phyloP scores from a whole-genome alignment of 2,113 vertebrate species.

The Psephotus haematonotus region DNA sequence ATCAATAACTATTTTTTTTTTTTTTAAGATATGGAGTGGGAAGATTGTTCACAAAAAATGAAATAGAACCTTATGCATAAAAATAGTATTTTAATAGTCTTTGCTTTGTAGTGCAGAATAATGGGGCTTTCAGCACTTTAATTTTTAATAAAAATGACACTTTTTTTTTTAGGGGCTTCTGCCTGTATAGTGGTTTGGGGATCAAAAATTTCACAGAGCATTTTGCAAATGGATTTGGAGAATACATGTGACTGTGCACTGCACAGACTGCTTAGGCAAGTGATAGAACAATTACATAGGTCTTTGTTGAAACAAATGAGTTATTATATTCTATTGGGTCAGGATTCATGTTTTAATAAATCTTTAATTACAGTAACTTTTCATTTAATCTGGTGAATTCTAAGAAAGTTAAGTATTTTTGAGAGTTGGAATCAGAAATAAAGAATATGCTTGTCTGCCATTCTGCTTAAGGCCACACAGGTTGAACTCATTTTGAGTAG shows the following conservation, averaged over 20 bases:
- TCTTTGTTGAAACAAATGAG: slow-evolving; percentile 47
- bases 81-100: neutral
- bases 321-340: slow-evolving; percentile 25
- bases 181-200: neutral
- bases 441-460: slow-evolving; percentile 26
- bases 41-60: neutral
- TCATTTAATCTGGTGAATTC: slow-evolving; percentile 44
- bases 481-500: slow-evolving; percentile 23
- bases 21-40: neutral
- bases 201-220: neutral
- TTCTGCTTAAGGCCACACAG: slow-evolving; percentile 60
- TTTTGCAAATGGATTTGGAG: slow-evolving; percentile 13
- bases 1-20: slow-evolving; percentile 27
- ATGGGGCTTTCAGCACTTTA: neutral
- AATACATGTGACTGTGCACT: neutral
- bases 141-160: slow-evolving; percentile 26
- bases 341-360: slow-evolving; percentile 58
- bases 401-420: slow-evolving; percentile 55
- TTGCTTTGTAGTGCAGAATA: neutral
- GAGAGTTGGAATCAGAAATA: slow-evolving; percentile 31
- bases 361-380: slow-evolving; percentile 56
- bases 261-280: neutral
- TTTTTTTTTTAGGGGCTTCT: neutral
- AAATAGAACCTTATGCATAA: neutral
- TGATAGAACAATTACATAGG: slow-evolving; percentile 24